Percentiles rank a stretch among this genome's conserved stretches.
Conservation (phyloP, 2,113 vertebrate genomes). For the Megaceryle torquata region DNA sequence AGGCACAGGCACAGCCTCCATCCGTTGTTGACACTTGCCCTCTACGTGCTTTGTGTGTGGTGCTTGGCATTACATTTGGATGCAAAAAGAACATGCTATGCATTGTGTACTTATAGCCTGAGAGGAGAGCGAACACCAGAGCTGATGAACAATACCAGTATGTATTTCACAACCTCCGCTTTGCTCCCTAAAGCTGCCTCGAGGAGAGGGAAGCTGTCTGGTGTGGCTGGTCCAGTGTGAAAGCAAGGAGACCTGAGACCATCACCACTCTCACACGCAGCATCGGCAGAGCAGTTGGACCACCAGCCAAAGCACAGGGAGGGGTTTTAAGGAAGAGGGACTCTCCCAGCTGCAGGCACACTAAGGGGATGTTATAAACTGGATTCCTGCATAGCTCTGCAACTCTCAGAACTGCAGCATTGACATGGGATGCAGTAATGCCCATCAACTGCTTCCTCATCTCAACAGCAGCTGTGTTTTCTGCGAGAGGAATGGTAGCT, state of each 20-base stretch:
- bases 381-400: not conserved
- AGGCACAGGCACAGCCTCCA: not conserved
- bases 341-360: not conserved
- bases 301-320: not conserved
- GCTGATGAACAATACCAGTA: too few relatives aligned
- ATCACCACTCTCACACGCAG: not conserved
- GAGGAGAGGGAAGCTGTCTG: not conserved
- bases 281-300: not conserved
- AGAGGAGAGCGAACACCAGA: too few relatives aligned
- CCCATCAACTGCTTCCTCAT: not conserved
- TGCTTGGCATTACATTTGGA: not conserved
- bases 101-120: not conserved
- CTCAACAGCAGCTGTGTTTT: slow-evolving; percentile 55
- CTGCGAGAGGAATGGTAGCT: slow-evolving; percentile 35
- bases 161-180: not conserved
- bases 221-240: not conserved
- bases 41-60: not conserved
- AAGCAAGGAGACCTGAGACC: not conserved
- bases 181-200: not conserved
- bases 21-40: not conserved
- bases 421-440: not conserved
- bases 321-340: not conserved
- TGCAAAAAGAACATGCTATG: not conserved
- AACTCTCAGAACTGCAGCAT: not conserved
- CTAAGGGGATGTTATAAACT: not conserved